These are phyloP conservation scores for Leuciscus waleckii DNA, from an alignment of 2,797 vertebrate species.

Conservation along the genomic window DNA sequence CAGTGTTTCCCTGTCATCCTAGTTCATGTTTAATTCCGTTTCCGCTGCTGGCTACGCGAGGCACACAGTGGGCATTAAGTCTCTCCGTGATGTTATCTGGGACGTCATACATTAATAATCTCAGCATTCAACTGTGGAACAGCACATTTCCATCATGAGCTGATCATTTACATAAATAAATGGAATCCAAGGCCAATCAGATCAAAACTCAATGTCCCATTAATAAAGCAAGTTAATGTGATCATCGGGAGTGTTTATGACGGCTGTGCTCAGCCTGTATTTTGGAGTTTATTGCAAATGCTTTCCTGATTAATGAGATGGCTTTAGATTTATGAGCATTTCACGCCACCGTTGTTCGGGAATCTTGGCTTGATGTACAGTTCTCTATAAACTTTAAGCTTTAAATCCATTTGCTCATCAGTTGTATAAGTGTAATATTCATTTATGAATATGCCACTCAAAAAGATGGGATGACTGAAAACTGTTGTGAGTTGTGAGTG, in stretches of 20 bases:
- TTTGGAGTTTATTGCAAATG: constrained; percentile 42
- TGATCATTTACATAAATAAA: constrained; percentile 79
- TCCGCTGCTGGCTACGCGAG: constrained; percentile 40
- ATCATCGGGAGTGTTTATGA: constrained; percentile 29
- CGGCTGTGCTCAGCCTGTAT: constrained; percentile 25
- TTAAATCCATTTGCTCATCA: constrained; percentile 27
- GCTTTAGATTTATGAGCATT: constrained; percentile 21
- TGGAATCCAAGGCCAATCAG: constrained; percentile 59
- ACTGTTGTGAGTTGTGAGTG: background rate
- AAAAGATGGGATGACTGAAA: background rate
- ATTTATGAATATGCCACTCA: background rate
- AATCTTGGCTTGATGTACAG: constrained; percentile 11
- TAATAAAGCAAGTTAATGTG: constrained; percentile 40
- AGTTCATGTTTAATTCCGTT: constrained; percentile 48
- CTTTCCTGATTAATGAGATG: constrained; percentile 30
- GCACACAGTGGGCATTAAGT: constrained; percentile 32
- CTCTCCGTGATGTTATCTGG: constrained; percentile 68
- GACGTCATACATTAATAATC: constrained; percentile 77
- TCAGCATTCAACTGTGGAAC: constrained; percentile 65
- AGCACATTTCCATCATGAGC: constrained; percentile 70
- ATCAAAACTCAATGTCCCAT: constrained; percentile 52
- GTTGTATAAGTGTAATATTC: background rate
- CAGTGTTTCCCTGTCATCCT: constrained; percentile 38
- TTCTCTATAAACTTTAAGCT: constrained; percentile 16
- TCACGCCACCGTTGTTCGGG: background rate